Percentiles rank a stretch among this genome's conserved stretches.
Evolutionary conservation across 2,888 invertebrate species (phyloP).

Genomic region (Lepidonotus clava): DNA sequence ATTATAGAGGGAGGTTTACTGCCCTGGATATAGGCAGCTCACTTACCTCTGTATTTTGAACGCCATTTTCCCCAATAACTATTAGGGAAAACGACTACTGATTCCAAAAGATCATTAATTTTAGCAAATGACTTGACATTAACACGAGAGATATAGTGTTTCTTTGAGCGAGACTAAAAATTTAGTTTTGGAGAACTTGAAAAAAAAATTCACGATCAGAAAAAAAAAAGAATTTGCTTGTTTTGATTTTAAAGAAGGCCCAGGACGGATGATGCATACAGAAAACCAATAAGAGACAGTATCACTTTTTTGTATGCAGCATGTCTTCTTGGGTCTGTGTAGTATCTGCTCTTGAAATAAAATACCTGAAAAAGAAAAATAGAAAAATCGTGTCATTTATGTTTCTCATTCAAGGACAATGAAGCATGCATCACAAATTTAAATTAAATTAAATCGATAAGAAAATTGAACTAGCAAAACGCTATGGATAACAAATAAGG

Average conservation of each 20-base stretch:
- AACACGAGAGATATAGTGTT: no score
- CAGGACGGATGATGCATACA: background rate
- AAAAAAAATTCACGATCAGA: no score
- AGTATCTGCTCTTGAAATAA: conserved; percentile 2
- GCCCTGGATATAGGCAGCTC: background rate
- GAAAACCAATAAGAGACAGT: background rate
- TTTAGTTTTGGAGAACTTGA: background rate
- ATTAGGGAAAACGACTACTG: background rate
- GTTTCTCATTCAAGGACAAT: background rate
- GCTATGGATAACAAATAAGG: background rate
- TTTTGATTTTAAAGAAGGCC: background rate
- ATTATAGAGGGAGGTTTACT: background rate
- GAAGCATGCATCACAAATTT: background rate
- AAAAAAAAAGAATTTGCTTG: no score
- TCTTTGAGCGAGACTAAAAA: background rate
- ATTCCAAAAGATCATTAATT: background rate
- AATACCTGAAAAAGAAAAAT: conserved; percentile 17
- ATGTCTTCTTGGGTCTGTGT: background rate
- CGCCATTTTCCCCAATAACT: background rate
- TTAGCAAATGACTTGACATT: no score
- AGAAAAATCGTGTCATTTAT: conserved; percentile 8
- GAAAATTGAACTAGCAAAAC: background rate
- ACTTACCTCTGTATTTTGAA: background rate
- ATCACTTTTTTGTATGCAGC: background rate
- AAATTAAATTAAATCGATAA: background rate